These are phyloP conservation scores for Sesamia inferens DNA, from an alignment of 2,888 invertebrate genomes.

Conservation along the genomic window DNA sequence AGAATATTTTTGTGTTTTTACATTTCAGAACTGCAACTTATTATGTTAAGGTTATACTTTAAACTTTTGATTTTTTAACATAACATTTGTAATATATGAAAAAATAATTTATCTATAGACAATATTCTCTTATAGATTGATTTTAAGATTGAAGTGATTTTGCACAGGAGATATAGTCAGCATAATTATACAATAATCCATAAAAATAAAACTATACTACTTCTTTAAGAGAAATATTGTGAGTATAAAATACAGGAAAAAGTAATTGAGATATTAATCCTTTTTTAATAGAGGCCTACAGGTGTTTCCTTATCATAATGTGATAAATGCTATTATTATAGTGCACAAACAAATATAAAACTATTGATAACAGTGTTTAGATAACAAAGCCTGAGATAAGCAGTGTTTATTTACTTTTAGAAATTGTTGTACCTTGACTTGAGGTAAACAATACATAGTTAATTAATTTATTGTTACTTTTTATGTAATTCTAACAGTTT, in stretches of 20 bases:
- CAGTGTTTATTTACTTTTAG: constrained; percentile 56
- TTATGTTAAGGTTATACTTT: constrained; percentile 1
- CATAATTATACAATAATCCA: no score
- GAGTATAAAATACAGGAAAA: constrained; percentile 4
- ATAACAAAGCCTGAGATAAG: constrained; percentile 50
- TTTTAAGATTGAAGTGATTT: neutral
- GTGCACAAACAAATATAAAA: constrained; percentile 46
- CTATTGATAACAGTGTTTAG: constrained; percentile 49
- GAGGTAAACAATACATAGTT: constrained; percentile 8
- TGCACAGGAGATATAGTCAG: neutral
- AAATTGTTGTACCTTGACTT: constrained; percentile 15
- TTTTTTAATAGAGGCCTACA: constrained; percentile 14
- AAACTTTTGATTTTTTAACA: constrained; percentile 16
- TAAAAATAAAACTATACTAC: neutral
- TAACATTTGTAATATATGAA: constrained; percentile 3
- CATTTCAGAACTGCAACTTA: constrained; percentile 11
- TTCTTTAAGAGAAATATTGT: neutral
- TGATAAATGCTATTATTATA: constrained; percentile 31
- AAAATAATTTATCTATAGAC: neutral
- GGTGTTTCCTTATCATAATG: constrained; percentile 37
- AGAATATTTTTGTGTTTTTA: constrained; percentile 11
- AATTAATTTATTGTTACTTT: neutral
- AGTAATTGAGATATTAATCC: neutral
- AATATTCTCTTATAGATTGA: neutral
- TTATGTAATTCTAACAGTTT: neutral